phyloP scores from a whole-genome alignment of 2,113 vertebrate genomes.

The Eulacestoma nigropectus region DNA sequence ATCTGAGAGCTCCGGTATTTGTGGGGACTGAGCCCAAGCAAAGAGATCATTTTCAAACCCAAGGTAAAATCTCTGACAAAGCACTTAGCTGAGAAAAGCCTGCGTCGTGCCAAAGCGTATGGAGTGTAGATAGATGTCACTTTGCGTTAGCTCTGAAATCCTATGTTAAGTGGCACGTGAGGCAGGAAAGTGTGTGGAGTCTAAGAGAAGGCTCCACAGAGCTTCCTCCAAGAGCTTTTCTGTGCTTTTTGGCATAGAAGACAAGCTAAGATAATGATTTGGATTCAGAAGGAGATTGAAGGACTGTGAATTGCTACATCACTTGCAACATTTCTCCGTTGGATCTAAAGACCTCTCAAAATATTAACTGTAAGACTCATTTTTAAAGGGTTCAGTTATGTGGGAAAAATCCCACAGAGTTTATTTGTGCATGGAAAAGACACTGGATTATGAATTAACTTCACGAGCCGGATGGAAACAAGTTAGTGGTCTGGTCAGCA shows the following conservation, averaged over 20 bases:
- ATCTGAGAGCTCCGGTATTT: neutral
- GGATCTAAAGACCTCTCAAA: neutral
- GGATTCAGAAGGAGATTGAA: neutral
- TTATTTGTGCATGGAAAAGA: neutral
- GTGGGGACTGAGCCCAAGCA: neutral
- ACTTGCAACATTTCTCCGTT: neutral
- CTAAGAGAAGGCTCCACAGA: neutral
- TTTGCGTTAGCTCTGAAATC: neutral
- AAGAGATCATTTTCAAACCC: neutral
- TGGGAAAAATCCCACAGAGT: neutral
- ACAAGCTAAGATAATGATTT: neutral
- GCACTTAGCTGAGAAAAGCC: neutral
- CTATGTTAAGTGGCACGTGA: fast-evolving
- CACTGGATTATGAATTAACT: neutral
- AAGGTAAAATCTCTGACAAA: neutral
- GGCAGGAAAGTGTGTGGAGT: neutral
- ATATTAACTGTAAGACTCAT: neutral
- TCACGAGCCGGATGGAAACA: neutral
- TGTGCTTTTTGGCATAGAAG: neutral
- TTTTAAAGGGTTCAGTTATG: neutral
- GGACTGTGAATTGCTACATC: neutral
- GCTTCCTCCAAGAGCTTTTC: neutral
- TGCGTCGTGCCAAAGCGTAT: neutral
- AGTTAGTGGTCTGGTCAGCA: neutral
- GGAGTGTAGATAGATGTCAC: neutral